Evolutionary conservation across 2,888 invertebrate genomes (phyloP), one percentile per base, ranked within the genome.

Genomic region (Eilema griseolum): DNA sequence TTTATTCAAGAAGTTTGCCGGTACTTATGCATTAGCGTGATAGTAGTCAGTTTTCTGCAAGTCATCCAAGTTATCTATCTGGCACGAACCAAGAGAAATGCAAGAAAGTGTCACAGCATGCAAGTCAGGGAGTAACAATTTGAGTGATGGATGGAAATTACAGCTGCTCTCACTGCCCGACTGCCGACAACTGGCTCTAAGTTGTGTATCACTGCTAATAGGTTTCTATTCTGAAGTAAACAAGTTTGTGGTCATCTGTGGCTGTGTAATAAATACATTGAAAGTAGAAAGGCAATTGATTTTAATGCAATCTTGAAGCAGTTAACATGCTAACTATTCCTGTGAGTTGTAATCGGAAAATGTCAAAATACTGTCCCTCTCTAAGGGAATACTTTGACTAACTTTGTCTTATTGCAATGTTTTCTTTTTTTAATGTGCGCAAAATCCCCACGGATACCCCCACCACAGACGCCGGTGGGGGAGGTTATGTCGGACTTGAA

Each of bases 21-120:
- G 20, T 16, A 31, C 31, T 26, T 61, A 28, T 61, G 10, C 60
- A 61, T 12, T 41, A 0, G 41, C 16, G 33, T 16, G 41, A 41
- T 2, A 23, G 46, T 20, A n/a, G 5, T 41, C 41, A 26, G n/a
- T 31, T 78, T 60, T 14, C 11, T 4, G 81, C 76, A 64, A 80
- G 78, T 80, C 70, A 80, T 66, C 4, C 24, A 41, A 65, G 26
- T 52, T 26, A 73, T 76, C 57, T 16, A 69, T 73, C 66, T 60
- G 28, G 31, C 33, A 52, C 46, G 60, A 26, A 63, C 62, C 60
- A 8, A 37, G 81, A 61, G 81, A 81, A 81, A 81, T 28, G 37
- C 0, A 64, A 4, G 80, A 77, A 80, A 80, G 80, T 69, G 67
- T 71, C 80, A 76, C 77, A 61, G 72, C 73, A 61, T 28, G 52